These are phyloP conservation scores for Catocala fraxini DNA, from an alignment of 2,888 invertebrate species.

Conservation along the genomic window DNA sequence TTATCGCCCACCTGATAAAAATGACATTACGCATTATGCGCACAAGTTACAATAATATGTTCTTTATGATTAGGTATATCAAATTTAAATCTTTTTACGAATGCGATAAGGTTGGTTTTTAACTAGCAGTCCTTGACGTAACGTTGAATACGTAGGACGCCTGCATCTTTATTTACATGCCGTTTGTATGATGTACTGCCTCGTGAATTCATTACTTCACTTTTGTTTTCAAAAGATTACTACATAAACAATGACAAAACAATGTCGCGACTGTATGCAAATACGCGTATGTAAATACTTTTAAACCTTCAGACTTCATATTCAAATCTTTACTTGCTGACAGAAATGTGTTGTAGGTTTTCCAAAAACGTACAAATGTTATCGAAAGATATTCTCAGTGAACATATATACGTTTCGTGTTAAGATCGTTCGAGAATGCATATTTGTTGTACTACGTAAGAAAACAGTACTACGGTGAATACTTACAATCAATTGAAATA, in stretches of 20 bases:
- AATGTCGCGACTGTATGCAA: slow-evolving; percentile 30
- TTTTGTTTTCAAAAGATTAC: slow-evolving; percentile 42
- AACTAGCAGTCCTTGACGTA: slow-evolving; percentile 20
- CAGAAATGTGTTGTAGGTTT: neutral
- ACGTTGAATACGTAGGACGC: slow-evolving; percentile 27
- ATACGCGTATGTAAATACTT: slow-evolving; percentile 25
- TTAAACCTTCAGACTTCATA: slow-evolving; percentile 18
- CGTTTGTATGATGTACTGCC: slow-evolving; percentile 28
- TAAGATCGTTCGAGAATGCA: too few relatives aligned
- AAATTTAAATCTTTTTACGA: slow-evolving; percentile 33
- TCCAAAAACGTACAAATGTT: too few relatives aligned
- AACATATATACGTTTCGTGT: too few relatives aligned
- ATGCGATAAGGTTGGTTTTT: slow-evolving; percentile 38
- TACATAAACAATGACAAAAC: slow-evolving; percentile 41
- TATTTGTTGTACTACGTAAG: too few relatives aligned
- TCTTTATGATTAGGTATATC: slow-evolving; percentile 20
- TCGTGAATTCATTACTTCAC: slow-evolving; percentile 38
- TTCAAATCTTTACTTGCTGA: slow-evolving; percentile 25
- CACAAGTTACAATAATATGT: slow-evolving; percentile 24
- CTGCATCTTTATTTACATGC: slow-evolving; percentile 49
- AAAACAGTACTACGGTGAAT: too few relatives aligned
- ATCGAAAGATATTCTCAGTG: too few relatives aligned
- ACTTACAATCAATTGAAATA: too few relatives aligned
- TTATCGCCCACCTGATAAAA: slow-evolving; percentile 52
- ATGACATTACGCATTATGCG: slow-evolving; percentile 31